phyloP scores from a whole-genome alignment of 2,113 vertebrate species.

The Cyanoderma ruficeps region DNA sequence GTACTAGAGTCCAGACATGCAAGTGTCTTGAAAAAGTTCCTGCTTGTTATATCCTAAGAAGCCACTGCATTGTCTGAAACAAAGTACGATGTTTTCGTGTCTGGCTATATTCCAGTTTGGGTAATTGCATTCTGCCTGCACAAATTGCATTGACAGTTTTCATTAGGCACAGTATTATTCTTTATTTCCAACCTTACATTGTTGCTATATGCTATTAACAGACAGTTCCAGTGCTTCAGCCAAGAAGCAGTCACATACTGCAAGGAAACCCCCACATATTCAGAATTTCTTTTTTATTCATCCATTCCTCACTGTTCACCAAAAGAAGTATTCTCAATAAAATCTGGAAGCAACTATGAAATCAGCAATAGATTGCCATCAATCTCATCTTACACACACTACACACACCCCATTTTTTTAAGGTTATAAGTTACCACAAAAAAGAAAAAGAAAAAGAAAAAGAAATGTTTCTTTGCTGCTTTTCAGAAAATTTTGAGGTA shows the following conservation, averaged over 20 bases:
- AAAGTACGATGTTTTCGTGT: neutral
- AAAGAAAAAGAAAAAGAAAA: neutral
- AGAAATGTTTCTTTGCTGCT: neutral
- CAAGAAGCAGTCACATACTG: neutral
- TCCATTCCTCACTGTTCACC: neutral
- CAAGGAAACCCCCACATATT: neutral
- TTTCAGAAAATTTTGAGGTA: neutral
- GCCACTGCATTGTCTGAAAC: neutral
- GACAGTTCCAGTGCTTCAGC: neutral
- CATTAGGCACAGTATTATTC: constrained; percentile 8
- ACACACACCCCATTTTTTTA: rapidly evolving
- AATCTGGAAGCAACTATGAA: neutral
- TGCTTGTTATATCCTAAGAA: neutral
- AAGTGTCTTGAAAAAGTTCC: neutral
- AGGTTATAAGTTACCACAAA: neutral
- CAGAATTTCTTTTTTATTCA: neutral
- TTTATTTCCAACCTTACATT: neutral
- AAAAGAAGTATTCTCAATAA: neutral
- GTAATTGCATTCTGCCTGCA: constrained; percentile 17
- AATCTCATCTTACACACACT: neutral
- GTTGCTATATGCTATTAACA: neutral
- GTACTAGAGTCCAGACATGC: neutral
- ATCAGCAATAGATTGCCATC: neutral
- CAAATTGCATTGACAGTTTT: constrained; percentile 31
- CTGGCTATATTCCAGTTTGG: neutral